Conservation (phyloP, 2,113 vertebrate species). For the Gavialis gangeticus region DNA sequence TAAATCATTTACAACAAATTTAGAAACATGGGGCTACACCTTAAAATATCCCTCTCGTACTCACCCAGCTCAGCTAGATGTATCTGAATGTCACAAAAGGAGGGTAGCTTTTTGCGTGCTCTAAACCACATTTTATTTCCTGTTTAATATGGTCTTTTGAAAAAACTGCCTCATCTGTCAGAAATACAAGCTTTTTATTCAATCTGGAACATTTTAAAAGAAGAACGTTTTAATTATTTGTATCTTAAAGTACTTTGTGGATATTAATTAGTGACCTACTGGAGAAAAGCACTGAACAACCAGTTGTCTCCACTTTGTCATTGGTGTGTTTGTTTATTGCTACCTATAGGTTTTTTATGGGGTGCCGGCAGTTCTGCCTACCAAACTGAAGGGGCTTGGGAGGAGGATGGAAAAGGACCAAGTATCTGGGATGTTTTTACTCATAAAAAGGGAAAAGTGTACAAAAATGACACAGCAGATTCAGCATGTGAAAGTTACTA, state of each 20-base stretch:
- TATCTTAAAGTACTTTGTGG: neutral
- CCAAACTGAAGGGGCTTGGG: constrained; percentile 96
- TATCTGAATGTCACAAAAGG: neutral
- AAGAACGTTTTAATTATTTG: neutral
- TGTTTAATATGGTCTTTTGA: neutral
- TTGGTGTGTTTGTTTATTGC: neutral
- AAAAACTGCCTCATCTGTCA: neutral
- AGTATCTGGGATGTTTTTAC: constrained; percentile 95
- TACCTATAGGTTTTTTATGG: constrained; percentile 89
- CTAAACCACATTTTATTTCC: neutral
- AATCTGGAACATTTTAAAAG: neutral
- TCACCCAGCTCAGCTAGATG: neutral
- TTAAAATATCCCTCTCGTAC: neutral
- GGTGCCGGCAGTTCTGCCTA: constrained; percentile 94
- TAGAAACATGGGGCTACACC: neutral
- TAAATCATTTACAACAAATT: neutral
- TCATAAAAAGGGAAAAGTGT: constrained; percentile 85
- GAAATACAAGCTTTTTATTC: neutral
- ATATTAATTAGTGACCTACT: neutral
- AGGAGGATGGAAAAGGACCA: constrained; percentile 92
- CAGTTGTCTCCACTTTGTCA: neutral
- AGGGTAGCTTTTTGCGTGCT: neutral
- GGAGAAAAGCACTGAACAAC: neutral
- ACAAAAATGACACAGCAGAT: constrained; percentile 86
- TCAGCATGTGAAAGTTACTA: constrained; percentile 90